Conservation (phyloP, 1,140 invertebrate species). For the Drosophila mojavensis region DNA sequence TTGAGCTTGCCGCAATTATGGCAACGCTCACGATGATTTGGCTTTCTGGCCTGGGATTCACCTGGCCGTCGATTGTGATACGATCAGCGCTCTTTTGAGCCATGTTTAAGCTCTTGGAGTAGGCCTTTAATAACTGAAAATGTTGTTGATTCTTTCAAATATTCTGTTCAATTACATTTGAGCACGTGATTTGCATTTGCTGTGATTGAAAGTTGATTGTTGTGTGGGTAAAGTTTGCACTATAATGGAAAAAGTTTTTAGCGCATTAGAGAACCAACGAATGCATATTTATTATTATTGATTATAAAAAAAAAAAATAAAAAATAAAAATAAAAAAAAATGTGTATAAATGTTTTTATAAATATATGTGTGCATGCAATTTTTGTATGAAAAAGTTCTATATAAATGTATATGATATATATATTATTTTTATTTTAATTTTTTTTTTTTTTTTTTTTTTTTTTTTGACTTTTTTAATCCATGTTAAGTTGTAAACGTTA, state of each 20-base stretch:
- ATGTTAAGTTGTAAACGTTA: too few species aligned
- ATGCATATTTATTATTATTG: too few species aligned
- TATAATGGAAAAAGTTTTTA: conserved; percentile 4
- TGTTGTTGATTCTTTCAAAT: not conserved
- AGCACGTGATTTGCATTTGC: conserved; percentile 33
- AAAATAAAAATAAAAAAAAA: too few species aligned
- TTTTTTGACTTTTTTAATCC: too few species aligned
- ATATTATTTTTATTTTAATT: too few species aligned
- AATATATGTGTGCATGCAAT: too few species aligned
- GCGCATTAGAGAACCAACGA: not conserved
- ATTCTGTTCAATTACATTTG: not conserved
- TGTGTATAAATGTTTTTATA: not conserved
- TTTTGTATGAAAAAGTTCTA: too few species aligned
- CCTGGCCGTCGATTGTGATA: conserved; percentile 27
- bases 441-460: too few species aligned
- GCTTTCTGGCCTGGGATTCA: conserved; percentile 19
- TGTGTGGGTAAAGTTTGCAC: not conserved
- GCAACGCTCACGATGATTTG: conserved; percentile 53
- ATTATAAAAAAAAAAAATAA: too few species aligned
- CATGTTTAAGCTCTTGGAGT: not conserved
- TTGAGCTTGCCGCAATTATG: conserved; percentile 53
- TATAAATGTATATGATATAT: too few species aligned
- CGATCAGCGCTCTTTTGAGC: conserved; percentile 13
- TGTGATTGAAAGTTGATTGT: conserved; percentile 13
- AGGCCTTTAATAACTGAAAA: conserved; percentile 27